phyloP scores from a whole-genome alignment of 2,888 invertebrate genomes.

The Hirtodrosophila confusa region DNA sequence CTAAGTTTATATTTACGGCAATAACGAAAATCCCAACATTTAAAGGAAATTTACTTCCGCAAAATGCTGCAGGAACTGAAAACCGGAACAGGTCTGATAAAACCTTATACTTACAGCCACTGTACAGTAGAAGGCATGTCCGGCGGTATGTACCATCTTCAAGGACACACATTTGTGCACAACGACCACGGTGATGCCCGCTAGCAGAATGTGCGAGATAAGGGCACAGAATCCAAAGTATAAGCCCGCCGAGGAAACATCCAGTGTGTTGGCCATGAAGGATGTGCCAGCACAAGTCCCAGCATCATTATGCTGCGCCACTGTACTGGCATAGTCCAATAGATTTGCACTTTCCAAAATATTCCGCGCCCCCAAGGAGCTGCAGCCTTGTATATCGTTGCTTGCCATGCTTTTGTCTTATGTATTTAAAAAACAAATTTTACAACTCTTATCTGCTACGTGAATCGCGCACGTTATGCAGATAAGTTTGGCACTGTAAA shows the following conservation, averaged over 20 bases:
- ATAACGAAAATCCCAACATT: no score
- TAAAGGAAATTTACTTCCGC: no score
- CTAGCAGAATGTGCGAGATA: constrained; percentile 56
- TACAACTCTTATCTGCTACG: constrained; percentile 57
- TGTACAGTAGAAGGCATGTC: constrained; percentile 82
- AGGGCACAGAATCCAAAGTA: constrained; percentile 65
- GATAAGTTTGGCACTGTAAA: constrained; percentile 45
- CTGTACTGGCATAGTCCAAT: constrained; percentile 12
- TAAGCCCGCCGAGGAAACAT: constrained; percentile 34
- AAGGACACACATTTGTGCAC: constrained; percentile 73
- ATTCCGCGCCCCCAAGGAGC: constrained; percentile 29
- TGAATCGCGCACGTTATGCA: constrained; percentile 43
- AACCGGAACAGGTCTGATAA: no score
- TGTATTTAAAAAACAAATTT: not conserved
- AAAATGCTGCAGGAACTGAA: no score
- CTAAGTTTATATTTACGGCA: no score
- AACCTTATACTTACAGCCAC: constrained; percentile 75
- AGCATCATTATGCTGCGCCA: not conserved
- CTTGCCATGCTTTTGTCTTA: constrained; percentile 36
- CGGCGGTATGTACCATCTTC: constrained; percentile 79
- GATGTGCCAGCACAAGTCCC: not conserved
- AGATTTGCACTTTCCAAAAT: constrained; percentile 38
- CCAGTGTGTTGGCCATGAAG: not conserved
- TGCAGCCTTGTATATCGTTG: constrained; percentile 44
- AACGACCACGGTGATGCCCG: constrained; percentile 58